A percentile compares a stretch with the other conserved stretches of the same genome.
phyloP scores from a whole-genome alignment of 2,113 vertebrate genomes.

The Dromaius novaehollandiae region DNA sequence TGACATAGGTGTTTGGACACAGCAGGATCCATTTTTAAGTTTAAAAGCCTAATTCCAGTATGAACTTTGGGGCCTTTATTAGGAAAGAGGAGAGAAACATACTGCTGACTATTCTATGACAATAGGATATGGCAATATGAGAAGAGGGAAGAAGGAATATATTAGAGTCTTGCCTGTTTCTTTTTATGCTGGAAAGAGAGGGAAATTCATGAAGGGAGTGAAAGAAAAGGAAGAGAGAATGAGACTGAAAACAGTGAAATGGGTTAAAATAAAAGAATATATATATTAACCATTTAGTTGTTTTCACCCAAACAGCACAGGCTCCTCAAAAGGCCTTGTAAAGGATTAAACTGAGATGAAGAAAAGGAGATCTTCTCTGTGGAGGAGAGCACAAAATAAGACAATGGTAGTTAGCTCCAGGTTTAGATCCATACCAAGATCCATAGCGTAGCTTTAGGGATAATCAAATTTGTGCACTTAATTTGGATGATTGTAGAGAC shows the following conservation, averaged over 20 bases:
- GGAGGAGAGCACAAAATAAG: not conserved
- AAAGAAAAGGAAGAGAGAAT: not conserved
- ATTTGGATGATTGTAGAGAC: too few relatives aligned
- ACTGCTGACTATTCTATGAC: not conserved
- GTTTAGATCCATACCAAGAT: not conserved
- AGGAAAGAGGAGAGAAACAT: not conserved
- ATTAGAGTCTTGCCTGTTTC: not conserved
- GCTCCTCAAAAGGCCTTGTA: not conserved
- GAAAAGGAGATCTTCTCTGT: too few relatives aligned
- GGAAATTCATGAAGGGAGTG: not conserved
- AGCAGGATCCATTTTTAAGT: not conserved
- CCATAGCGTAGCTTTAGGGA: not conserved
- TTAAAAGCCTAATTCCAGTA: too few relatives aligned
- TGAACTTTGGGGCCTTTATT: not conserved
- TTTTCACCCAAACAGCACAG: not conserved
- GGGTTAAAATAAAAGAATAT: not conserved
- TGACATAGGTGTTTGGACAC: not conserved
- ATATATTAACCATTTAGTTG: not conserved
- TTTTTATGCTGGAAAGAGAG: not conserved
- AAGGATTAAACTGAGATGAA: not conserved
- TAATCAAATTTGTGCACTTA: not conserved
- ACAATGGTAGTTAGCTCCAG: not conserved
- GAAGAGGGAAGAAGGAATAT: not conserved
- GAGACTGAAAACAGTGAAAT: not conserved
- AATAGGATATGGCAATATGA: not conserved